Percentiles rank a stretch among this genome's conserved stretches.
Conservation (phyloP, 2,888 invertebrate species). For the Parelbella ahira region DNA sequence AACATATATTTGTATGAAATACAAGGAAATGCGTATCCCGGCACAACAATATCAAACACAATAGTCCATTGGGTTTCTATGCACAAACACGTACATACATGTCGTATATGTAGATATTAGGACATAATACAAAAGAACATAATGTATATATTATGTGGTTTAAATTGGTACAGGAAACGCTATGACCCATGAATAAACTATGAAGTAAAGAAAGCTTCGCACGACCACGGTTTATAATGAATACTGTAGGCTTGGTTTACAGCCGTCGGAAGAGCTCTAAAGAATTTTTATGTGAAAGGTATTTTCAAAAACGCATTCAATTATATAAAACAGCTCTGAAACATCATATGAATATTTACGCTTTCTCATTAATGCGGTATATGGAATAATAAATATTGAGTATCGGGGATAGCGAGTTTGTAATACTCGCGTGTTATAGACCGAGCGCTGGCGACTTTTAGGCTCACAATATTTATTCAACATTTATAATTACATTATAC, state of each 20-base stretch:
- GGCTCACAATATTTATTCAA: too few species aligned
- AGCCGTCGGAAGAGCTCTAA: slow-evolving; percentile 14
- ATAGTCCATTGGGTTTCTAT: too few species aligned
- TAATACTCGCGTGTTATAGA: slow-evolving; percentile 28
- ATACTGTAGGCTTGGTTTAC: slow-evolving; percentile 14
- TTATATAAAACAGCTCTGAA: slow-evolving; percentile 36
- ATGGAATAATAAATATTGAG: slow-evolving; percentile 54
- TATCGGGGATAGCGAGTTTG: slow-evolving; percentile 30
- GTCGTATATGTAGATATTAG: too few species aligned
- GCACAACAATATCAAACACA: too few species aligned
- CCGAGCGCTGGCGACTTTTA: slow-evolving; percentile 5
- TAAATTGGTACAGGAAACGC: slow-evolving; percentile 20
- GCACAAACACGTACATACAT: too few species aligned
- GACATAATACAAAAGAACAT: background rate
- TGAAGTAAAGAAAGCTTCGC: slow-evolving; percentile 12
- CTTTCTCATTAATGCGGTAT: slow-evolving; percentile 52
- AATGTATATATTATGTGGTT: slow-evolving; percentile 7
- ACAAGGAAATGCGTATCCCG: too few species aligned
- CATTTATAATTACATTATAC: too few species aligned
- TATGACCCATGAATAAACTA: slow-evolving; percentile 18
- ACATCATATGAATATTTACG: slow-evolving; percentile 46
- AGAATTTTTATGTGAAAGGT: slow-evolving; percentile 17
- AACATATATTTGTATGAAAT: too few species aligned
- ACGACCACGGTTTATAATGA: slow-evolving; percentile 10
- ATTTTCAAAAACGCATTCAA: slow-evolving; percentile 27